Base-by-base conservation (phyloP, 53 echinoderm and acorn worm species). In the Holothuria leucospilota region DNA sequence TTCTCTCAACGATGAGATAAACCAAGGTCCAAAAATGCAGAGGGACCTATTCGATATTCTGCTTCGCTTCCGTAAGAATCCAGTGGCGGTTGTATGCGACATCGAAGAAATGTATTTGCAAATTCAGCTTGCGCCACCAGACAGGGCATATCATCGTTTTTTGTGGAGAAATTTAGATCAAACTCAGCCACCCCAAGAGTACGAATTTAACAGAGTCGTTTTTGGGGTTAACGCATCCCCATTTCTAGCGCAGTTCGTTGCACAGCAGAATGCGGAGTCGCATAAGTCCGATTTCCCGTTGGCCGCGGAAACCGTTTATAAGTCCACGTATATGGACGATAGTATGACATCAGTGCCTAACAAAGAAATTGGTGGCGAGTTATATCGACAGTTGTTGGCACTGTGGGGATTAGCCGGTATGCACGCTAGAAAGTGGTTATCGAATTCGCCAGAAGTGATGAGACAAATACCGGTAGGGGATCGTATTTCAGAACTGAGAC, bases 201-300 rank as follows among this genome's bases (percentile, higher is more conserved):
- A 80, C 40, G 58, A 80, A 5, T 80, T 80, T 26, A 80, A 80
- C 40, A 1, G 80, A 20, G 60, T 77, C 20, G 58, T 80, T n/a
- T 80, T 80, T 80, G 0, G 80, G 10, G 80, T 80, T 13, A 80
- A 80, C 80, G 23, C 80, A 26, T 80, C 80, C 25, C 80, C 58
- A 26, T 80, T 80, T 26, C 4, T 51, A 56, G 53, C 80, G 0
- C 52, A 53, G 14, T 53, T 58, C 15, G 58, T 80, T 1, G 60
- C 25, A 11, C 3, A 72, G 0, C 23, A 53, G 24, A 52, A 72
- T 72, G 73, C 73, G 9, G 39, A 30, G 21, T 12, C 51, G 0
- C 73, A 72, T 29, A 9, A 72, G 42, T 21, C 0, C 10, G 49
- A 4, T 12, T 41, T 72, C n/a, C n/a, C n/a, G n/a, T n/a, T n/a